Evolutionary conservation across 2,113 vertebrate species (phyloP).

Genomic region (chimpanzee (Pan troglodytes)): NHGRI_mPanTro3-v2.1_pri NC_086015.1:48422501-48423000

Average conservation of each 20-base stretch:
- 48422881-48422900: background rate
- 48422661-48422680: background rate
- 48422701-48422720: too few relatives aligned
- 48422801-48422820: background rate
- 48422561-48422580: background rate
- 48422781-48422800: background rate
- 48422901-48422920: background rate
- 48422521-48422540: background rate
- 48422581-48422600: background rate
- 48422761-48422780: background rate
- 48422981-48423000: background rate
- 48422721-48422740: too few relatives aligned
- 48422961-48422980: background rate
- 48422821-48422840: too few relatives aligned
- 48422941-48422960: background rate
- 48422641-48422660: fast-evolving
- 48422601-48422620: too few relatives aligned
- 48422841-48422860: background rate
- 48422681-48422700: too few relatives aligned
- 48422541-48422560: too few relatives aligned
- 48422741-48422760: background rate
- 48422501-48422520: background rate
- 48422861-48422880: background rate
- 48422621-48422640: background rate
- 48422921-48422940: background rate